phyloP scores from a whole-genome alignment of 2,797 vertebrate species.

The Cuculus canorus region DNA sequence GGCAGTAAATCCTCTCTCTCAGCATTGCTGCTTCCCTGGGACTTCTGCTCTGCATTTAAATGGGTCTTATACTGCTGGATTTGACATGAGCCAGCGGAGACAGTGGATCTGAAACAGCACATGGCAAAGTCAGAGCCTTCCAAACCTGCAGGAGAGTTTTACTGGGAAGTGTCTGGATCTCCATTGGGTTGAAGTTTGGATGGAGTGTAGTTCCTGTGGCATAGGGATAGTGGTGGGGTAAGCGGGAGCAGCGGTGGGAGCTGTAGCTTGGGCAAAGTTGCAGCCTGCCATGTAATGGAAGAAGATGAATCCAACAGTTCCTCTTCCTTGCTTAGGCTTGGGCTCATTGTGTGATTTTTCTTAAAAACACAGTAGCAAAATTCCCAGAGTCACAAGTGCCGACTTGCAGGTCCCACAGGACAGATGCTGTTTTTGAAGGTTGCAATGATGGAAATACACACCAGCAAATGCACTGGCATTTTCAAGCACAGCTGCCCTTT shows the following conservation, averaged over 20 bases:
- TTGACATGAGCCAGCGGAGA: neutral
- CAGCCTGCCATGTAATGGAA: neutral
- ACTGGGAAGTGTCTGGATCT: neutral
- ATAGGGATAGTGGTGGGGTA: neutral
- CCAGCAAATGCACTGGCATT: neutral
- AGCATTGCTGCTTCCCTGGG: neutral
- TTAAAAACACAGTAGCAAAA: neutral
- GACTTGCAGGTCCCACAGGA: neutral
- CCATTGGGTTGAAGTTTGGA: neutral
- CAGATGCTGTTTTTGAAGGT: neutral
- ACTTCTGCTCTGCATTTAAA: neutral
- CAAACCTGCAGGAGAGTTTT: neutral
- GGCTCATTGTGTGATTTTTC: neutral
- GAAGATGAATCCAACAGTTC: neutral
- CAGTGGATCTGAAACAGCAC: neutral
- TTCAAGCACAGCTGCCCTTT: neutral
- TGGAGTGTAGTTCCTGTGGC: neutral
- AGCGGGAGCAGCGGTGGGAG: neutral
- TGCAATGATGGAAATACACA: neutral
- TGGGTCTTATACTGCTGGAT: neutral
- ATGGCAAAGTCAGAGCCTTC: neutral
- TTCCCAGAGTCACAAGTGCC: neutral
- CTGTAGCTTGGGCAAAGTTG: neutral
- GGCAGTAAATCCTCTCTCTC: neutral
- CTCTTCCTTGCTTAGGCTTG: accelerated